Conservation (phyloP, 1,140 invertebrate species). For the Cydia amplana region DNA sequence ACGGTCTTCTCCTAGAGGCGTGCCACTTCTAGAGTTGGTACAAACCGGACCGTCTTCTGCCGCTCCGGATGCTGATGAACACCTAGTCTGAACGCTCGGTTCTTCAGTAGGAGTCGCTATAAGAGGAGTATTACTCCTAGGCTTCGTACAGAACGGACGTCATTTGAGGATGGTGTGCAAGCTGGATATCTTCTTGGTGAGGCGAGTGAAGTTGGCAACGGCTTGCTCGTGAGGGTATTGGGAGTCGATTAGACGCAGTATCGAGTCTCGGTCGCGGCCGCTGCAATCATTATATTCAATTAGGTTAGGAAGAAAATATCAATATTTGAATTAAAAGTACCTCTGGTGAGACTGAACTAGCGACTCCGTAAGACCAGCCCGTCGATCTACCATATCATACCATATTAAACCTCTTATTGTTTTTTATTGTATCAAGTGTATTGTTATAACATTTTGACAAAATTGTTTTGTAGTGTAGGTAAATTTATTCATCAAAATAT, state of each 20-base stretch:
- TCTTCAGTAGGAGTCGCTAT: background rate
- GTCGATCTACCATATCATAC: no score
- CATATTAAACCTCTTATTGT: no score
- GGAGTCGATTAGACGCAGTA: constrained; percentile 60
- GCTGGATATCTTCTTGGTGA: constrained; percentile 67
- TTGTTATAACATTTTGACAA: no score
- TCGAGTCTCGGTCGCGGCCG: constrained; percentile 52
- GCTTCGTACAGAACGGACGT: constrained; percentile 10
- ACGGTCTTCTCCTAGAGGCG: no score
- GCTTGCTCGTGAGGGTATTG: constrained; percentile 65
- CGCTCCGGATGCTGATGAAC: background rate
- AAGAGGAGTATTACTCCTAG: background rate
- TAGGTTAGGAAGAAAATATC: constrained; percentile 24
- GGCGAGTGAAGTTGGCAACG: constrained; percentile 64
- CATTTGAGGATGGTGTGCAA: constrained; percentile 56
- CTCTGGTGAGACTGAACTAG: no score
- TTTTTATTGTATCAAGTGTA: no score
- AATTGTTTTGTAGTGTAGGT: no score
- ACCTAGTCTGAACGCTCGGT: background rate
- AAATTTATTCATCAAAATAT: no score
- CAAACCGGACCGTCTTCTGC: background rate
- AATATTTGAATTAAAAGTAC: constrained; percentile 14
- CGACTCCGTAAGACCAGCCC: no score
- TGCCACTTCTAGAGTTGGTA: no score
- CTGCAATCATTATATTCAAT: constrained; percentile 39